These are phyloP conservation scores for Molanna angustata DNA, from an alignment of 2,888 invertebrate species.

Conservation along the genomic window DNA sequence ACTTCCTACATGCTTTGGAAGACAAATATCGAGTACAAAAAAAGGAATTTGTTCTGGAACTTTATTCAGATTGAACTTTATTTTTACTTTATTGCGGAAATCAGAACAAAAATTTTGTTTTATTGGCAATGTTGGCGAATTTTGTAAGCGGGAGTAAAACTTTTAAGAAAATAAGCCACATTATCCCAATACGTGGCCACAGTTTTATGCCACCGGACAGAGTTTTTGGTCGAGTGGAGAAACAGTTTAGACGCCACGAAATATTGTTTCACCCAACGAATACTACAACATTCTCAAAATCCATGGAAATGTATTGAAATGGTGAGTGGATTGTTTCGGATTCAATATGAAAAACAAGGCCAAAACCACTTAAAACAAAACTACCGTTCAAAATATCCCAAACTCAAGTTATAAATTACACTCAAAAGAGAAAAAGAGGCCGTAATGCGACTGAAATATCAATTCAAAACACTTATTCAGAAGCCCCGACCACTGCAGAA, in stretches of 20 bases:
- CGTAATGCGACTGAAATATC: too few species aligned
- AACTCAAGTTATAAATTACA: background rate
- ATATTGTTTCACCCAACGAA: background rate
- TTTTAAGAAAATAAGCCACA: background rate
- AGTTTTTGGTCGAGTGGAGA: slow-evolving; percentile 1
- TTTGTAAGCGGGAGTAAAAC: background rate
- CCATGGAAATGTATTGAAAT: background rate
- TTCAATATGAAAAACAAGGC: background rate
- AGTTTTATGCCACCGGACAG: too few species aligned
- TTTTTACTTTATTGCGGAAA: background rate
- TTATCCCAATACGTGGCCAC: too few species aligned
- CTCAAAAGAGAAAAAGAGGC: background rate
- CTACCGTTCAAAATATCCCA: background rate
- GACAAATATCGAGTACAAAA: background rate
- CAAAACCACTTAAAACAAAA: background rate
- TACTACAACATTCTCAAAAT: background rate
- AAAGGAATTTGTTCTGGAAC: background rate
- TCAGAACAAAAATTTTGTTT: background rate
- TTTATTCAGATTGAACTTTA: slow-evolving; percentile 1
- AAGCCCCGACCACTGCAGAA: too few species aligned
- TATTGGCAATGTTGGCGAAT: background rate
- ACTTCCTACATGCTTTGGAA: background rate
- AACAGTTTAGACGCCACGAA: background rate
- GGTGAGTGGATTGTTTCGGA: background rate
- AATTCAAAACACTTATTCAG: too few species aligned